Evolutionary conservation across 2,113 vertebrate genomes (phyloP).

Genomic region (Bufo bufo): DNA sequence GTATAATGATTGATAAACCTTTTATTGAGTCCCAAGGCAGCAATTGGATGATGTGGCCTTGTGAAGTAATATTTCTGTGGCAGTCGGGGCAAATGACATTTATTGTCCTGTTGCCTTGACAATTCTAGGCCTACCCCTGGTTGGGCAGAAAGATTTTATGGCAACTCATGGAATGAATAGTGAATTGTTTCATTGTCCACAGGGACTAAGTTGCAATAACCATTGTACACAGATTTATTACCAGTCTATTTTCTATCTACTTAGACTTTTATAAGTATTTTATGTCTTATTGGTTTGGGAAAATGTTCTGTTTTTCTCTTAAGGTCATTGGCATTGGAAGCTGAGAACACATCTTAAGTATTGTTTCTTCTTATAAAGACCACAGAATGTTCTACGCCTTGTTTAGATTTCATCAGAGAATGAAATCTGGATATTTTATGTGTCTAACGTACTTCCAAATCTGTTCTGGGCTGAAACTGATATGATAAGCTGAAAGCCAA

Average conservation of each 20-base stretch:
- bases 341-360: neutral
- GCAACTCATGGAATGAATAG: neutral
- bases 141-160: neutral
- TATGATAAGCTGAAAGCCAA: neutral
- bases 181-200: neutral
- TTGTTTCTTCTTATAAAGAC: neutral
- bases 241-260: neutral
- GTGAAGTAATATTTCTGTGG: neutral
- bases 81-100: neutral
- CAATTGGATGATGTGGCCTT: neutral
- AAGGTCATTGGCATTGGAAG: neutral
- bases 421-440: neutral
- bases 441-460: neutral
- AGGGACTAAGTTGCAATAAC: neutral
- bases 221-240: neutral
- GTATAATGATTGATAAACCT: too few species aligned
- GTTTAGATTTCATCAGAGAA: constrained; percentile 4
- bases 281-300: constrained; percentile 10
- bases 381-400: constrained; percentile 3
- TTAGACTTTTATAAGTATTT: neutral
- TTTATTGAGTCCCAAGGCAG: too few species aligned
- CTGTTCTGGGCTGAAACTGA: neutral
- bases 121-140: neutral
- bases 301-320: neutral
- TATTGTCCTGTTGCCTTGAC: neutral